These are phyloP conservation scores for Heliconius ethilla DNA, from an alignment of 2,888 invertebrate genomes.

Conservation along the genomic window DNA sequence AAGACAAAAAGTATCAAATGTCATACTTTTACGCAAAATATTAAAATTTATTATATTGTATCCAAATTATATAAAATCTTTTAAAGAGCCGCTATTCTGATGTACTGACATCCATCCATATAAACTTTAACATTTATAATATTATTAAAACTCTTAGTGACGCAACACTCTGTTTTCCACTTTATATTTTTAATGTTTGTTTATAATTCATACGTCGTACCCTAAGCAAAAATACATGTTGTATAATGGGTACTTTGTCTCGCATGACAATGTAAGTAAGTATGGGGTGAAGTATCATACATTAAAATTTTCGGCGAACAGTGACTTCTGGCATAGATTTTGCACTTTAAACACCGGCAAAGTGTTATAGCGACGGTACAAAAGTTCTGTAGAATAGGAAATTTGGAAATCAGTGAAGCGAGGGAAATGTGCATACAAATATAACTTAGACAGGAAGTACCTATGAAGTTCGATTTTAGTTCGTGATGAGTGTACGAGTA, in stretches of 20 bases:
- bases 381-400: background rate
- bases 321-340: constrained; percentile 11
- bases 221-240: background rate
- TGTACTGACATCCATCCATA: no score
- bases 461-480: background rate
- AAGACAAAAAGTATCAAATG: no score
- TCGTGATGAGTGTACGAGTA: background rate
- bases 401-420: background rate
- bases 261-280: constrained; percentile 14
- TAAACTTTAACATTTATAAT: no score
- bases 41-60: no score
- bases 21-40: no score
- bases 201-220: background rate
- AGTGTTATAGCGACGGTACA: background rate
- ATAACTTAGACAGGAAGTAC: background rate
- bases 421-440: background rate
- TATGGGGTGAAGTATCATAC: constrained; percentile 1
- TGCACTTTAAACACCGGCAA: background rate
- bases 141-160: background rate
- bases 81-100: no score
- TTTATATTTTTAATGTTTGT: background rate
- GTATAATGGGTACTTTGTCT: constrained; percentile 18
- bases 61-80: no score
- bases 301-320: constrained; percentile 23
- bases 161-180: background rate